Base-by-base conservation (phyloP, 2,888 invertebrate genomes). In the Aspidiotus destructor region DNA sequence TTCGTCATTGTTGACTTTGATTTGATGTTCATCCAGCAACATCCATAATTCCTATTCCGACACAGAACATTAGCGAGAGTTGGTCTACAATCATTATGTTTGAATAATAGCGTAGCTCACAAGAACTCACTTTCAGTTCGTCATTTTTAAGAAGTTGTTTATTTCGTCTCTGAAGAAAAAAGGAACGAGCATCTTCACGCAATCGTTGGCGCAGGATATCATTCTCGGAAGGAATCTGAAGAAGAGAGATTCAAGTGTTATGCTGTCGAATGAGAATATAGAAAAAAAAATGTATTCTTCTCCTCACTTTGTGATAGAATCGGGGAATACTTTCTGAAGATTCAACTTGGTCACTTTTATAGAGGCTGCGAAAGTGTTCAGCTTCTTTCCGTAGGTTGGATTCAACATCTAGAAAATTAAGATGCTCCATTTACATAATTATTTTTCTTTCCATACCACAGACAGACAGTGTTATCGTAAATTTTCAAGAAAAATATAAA, bases 121-220 rank as follows among this genome's bases (percentile, higher is more conserved):
- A 5, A 28, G 28, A 28, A 11, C 52, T 55, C 71, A 75, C 75
- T 74, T 79, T 87, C 63, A 95, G 77, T 77, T 97, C 95, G 75
- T 88, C 87, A 76, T 91, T 92, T 77, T 92, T 90, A 40, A 96
- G 78, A 42, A 95, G 79, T 74, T 92, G 88, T 74, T 87, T 84
- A 71, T 90, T 92, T 75, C 88, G 85, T 76, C 89, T 85, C 78
- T 94, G 91, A 60, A 96, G 78, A 76, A 94, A 91, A 71, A 90
- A 83, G 2, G 92, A 90, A 74, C 93, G 82, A 0, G 93, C 89
- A 77, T 94, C 94, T 78, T 94, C 93, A 69, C 92, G 81, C 55
- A 94, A 78, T 77, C 92, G 91, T 75, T 89, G 87, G 1, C 87
- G 82, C 6, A 93, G 75, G 8, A 86, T 81, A 74, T 92, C 91